Percentiles rank a stretch among this genome's conserved stretches.
phyloP scores from a whole-genome alignment of 2,888 invertebrate genomes.

The Electrophaes corylata region DNA sequence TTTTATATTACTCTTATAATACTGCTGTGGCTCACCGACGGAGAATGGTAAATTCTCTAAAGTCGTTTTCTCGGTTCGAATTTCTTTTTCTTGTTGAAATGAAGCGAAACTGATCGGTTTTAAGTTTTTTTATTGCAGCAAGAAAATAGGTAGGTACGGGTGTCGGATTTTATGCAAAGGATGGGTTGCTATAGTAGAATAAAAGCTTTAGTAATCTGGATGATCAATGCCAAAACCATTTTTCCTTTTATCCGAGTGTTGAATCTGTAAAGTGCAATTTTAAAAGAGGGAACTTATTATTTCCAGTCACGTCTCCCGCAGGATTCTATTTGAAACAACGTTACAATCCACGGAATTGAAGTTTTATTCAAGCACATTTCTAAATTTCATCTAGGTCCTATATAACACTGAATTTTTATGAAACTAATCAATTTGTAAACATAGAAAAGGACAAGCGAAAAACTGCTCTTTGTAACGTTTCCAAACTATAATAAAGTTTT shows the following conservation, averaged over 20 bases:
- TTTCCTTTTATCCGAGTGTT: conserved; percentile 9
- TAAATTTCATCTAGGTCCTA: conserved; percentile 24
- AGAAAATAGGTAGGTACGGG: conserved; percentile 7
- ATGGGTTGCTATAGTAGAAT: background rate
- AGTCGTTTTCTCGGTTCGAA: conserved; percentile 25
- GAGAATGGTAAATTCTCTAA: conserved; percentile 40
- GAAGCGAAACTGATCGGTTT: conserved; percentile 11
- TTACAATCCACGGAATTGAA: conserved; percentile 32
- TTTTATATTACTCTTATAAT: conserved; percentile 53
- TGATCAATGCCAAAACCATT: conserved; percentile 7
- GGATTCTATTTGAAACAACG: conserved; percentile 29
- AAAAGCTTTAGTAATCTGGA: conserved; percentile 2
- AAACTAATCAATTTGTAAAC: background rate
- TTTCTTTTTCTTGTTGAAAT: conserved; percentile 22
- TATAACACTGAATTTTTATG: conserved; percentile 17
- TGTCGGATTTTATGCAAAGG: conserved; percentile 7
- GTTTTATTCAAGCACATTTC: conserved; percentile 32
- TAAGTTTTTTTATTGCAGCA: conserved; percentile 13
- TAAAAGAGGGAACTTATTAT: conserved; percentile 18
- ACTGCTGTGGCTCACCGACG: conserved; percentile 47
- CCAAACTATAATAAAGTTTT: background rate
- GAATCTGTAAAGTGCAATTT: conserved; percentile 22
- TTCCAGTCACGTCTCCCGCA: conserved; percentile 30
- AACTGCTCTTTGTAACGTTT: background rate
- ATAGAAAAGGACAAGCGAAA: background rate